These are phyloP conservation scores for Anisognathus igniventris DNA, from an alignment of 2,797 vertebrate species.

Conservation along the genomic window DNA sequence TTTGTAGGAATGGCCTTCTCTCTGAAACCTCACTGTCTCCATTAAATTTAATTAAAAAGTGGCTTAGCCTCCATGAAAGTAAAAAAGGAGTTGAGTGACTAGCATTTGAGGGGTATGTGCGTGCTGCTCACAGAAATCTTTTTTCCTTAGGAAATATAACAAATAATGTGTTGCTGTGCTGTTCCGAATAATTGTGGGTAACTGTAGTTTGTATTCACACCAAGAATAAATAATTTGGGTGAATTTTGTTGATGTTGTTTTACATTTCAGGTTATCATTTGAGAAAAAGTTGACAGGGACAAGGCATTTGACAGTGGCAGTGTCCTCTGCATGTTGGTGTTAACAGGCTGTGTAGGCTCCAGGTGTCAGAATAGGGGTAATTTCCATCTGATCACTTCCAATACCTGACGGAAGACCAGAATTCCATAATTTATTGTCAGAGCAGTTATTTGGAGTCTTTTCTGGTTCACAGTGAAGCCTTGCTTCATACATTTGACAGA, in stretches of 20 bases:
- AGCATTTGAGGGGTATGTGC: fast-evolving
- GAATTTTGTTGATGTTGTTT: neutral
- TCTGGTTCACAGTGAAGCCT: neutral
- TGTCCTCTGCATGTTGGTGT: neutral
- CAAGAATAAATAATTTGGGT: neutral
- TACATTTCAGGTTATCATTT: neutral
- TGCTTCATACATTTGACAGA: slow-evolving; percentile 27
- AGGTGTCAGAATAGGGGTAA: neutral
- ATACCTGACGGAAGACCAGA: slow-evolving; percentile 29
- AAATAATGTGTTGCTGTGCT: neutral
- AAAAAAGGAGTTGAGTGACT: neutral
- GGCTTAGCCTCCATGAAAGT: neutral
- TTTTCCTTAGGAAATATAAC: neutral
- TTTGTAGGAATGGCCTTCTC: neutral
- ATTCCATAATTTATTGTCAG: slow-evolving; percentile 26
- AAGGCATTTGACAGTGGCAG: neutral
- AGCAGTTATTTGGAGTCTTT: slow-evolving; percentile 22
- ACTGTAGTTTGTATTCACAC: neutral
- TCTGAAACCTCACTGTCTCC: neutral
- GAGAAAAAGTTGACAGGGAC: neutral
- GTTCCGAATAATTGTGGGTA: neutral
- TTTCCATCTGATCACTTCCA: neutral
- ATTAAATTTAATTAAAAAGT: neutral
- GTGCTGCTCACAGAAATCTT: neutral
- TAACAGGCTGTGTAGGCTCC: neutral